Evolutionary conservation across 2,797 vertebrate genomes (phyloP).

Genomic region (Pseudopleuronectes americanus): DNA sequence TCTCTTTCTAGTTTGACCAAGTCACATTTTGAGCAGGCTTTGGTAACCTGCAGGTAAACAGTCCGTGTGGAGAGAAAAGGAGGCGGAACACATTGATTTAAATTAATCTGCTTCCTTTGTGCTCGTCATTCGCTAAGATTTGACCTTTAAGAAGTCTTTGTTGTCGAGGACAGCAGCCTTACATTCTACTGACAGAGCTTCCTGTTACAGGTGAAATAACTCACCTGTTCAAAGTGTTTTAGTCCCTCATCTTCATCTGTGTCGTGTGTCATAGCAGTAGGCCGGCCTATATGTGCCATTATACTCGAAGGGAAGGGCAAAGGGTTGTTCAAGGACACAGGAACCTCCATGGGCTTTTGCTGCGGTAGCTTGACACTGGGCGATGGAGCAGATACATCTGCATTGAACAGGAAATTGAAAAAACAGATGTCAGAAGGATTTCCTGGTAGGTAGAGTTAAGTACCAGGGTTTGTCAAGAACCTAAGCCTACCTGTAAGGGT

Average conservation of each 20-base stretch:
- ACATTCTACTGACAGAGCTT: not conserved
- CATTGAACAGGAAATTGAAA: conserved; percentile 7
- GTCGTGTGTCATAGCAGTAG: conserved; percentile 83
- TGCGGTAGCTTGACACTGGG: conserved; percentile 74
- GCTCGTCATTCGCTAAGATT: no score
- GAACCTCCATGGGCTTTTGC: conserved; percentile 76
- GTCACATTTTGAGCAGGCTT: no score
- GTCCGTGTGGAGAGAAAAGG: no score
- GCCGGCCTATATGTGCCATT: conserved; percentile 81
- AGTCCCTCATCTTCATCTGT: conserved; percentile 97
- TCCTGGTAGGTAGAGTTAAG: not conserved
- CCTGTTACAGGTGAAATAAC: not conserved
- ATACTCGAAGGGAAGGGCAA: conserved; percentile 81
- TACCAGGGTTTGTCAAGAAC: not conserved
- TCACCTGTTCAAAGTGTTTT: conserved; percentile 97
- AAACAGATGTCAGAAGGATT: conserved; percentile 1
- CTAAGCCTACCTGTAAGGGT: conserved; percentile 69
- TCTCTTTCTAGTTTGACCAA: no score
- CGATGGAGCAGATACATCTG: conserved; percentile 84
- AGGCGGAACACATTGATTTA: no score
- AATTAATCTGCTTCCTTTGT: no score
- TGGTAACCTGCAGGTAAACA: no score
- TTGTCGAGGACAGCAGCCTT: not conserved
- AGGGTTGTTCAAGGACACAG: conserved; percentile 81
- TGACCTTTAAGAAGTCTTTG: not conserved